Conservation (phyloP, 37 sponge, comb jelly and placozoan genomes). For the Diacarnus erythraeanus region DNA sequence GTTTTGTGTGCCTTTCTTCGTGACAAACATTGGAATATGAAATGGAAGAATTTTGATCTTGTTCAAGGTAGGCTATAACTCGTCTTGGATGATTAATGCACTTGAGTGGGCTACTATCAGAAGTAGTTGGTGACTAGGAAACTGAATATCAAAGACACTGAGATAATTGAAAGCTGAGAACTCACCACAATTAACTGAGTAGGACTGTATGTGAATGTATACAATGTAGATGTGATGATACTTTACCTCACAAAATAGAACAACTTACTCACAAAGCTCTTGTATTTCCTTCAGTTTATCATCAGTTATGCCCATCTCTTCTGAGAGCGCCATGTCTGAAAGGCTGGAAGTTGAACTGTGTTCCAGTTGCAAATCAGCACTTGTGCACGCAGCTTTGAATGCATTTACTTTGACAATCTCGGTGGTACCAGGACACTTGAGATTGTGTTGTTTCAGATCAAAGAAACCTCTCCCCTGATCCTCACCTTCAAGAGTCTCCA, state of each 20-base stretch:
- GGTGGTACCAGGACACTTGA: neutral
- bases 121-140: no score
- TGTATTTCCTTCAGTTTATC: neutral
- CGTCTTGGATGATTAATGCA: neutral
- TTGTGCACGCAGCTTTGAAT: neutral
- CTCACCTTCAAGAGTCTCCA: neutral
- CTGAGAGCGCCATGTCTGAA: neutral
- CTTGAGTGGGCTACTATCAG: neutral
- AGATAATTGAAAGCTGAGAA: neutral
- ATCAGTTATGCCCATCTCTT: neutral
- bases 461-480: no score
- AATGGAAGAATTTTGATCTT: neutral
- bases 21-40: neutral
- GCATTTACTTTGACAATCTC: neutral
- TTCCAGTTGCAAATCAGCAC: neutral
- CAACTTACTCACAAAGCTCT: slow-evolving; percentile 14
- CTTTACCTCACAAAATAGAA: slow-evolving; percentile 14
- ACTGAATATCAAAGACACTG: neutral
- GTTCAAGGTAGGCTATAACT: neutral
- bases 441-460: no score
- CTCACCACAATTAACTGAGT: neutral
- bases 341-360: no score
- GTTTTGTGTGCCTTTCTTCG: no score
- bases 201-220: slow-evolving; percentile 3
- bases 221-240: neutral